Evolutionary conservation across 2,888 invertebrate species (phyloP).

Genomic region (Xestoiulus laeticollis): DNA sequence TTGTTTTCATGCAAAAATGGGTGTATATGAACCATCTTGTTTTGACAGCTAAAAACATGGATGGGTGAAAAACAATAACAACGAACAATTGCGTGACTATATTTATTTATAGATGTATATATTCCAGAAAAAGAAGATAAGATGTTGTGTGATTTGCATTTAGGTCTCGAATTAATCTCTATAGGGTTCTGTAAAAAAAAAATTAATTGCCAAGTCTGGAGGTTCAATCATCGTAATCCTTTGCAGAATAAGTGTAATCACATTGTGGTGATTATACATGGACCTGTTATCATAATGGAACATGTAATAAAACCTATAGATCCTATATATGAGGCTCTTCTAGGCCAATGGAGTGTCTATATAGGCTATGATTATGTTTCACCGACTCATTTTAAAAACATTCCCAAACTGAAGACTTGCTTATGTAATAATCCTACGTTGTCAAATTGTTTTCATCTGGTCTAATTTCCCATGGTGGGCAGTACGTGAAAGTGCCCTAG

Average conservation of each 20-base stretch:
- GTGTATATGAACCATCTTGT: slow-evolving; percentile 9
- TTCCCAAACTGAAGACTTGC: neutral
- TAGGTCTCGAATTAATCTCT: slow-evolving; percentile 19
- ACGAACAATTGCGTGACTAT: slow-evolving; percentile 10
- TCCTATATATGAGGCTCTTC: neutral
- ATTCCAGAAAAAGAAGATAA: neutral
- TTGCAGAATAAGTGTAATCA: slow-evolving; percentile 10
- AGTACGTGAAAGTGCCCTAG: neutral
- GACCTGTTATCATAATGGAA: slow-evolving; percentile 25
- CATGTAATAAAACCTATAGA: slow-evolving; percentile 21
- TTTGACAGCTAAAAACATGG: slow-evolving; percentile 19
- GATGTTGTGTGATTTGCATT: slow-evolving; percentile 37
- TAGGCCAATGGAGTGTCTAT: neutral
- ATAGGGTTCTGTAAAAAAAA: neutral
- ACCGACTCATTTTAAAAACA: neutral
- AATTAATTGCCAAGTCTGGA: slow-evolving; percentile 28
- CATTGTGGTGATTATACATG: slow-evolving; percentile 26
- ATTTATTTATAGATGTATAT: neutral
- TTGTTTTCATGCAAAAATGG: slow-evolving; percentile 15
- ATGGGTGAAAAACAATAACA: slow-evolving; percentile 37
- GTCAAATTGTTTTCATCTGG: slow-evolving; percentile 24
- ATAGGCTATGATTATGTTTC: slow-evolving; percentile 16
- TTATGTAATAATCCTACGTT: slow-evolving; percentile 25
- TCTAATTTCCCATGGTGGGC: neutral
- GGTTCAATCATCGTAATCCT: slow-evolving; percentile 34